Conservation (phyloP, 1,140 invertebrate genomes). For the Sarcophaga peregrina region DNA sequence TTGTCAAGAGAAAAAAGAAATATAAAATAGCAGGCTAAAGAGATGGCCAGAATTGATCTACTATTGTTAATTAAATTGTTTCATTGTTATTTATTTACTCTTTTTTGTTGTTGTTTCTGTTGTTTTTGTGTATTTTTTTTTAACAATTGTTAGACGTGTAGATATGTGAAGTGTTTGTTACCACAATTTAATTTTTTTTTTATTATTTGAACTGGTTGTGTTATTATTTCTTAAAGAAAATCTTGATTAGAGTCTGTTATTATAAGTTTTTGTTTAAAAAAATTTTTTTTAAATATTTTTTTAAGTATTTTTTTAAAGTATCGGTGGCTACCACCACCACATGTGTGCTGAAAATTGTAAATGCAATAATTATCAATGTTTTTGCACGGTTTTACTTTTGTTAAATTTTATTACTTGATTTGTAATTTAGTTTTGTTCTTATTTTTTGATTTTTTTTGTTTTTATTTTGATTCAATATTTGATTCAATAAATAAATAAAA, state of each 20-base stretch:
- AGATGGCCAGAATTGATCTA: constrained; percentile 13
- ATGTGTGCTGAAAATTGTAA: constrained; percentile 5
- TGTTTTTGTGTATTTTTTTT: not conserved
- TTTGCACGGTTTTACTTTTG: constrained; percentile 13
- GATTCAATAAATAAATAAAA: too few species aligned
- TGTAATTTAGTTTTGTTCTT: too few species aligned
- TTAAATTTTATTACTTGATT: too few species aligned
- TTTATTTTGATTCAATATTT: too few species aligned
- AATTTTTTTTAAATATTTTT: too few species aligned
- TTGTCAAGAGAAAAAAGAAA: not conserved
- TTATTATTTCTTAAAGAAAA: too few species aligned
- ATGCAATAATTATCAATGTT: constrained; percentile 9
- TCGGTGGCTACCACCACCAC: not conserved
- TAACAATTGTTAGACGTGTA: not conserved
- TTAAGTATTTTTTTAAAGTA: not conserved
- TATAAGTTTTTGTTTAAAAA: too few species aligned
- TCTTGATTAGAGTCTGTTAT: too few species aligned
- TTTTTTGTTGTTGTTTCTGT: not conserved
- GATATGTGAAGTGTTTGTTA: not conserved
- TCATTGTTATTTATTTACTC: not conserved
- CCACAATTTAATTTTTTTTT: too few species aligned
- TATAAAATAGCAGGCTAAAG: not conserved
- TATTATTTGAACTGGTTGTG: too few species aligned
- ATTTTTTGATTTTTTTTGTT: too few species aligned
- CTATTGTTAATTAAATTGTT: constrained; percentile 17